Evolutionary conservation across 2,888 invertebrate species (phyloP).

Genomic region (Euspilapteryx auroguttella): DNA sequence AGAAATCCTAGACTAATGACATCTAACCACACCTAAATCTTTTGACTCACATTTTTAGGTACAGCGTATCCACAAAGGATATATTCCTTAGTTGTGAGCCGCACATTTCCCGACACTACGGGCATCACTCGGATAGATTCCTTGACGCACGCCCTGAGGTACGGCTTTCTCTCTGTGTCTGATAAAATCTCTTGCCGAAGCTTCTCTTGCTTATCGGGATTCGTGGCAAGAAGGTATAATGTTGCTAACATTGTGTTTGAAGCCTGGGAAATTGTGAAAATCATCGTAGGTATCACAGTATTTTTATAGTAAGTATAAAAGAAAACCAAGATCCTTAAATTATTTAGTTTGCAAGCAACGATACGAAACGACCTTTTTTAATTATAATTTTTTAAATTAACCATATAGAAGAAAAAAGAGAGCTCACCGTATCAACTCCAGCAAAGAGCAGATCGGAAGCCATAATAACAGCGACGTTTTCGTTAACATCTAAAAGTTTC

Average conservation of each 20-base stretch:
- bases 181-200: constrained; percentile 58
- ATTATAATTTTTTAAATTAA: too few relatives aligned
- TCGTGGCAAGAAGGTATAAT: constrained; percentile 64
- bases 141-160: constrained; percentile 72
- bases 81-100: constrained; percentile 54
- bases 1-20: too few relatives aligned
- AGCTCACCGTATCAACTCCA: constrained; percentile 67
- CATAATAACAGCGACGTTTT: constrained; percentile 63
- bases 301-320: too few relatives aligned
- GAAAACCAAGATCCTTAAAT: too few relatives aligned
- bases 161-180: constrained; percentile 37
- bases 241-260: constrained; percentile 55
- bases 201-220: constrained; percentile 65
- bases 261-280: constrained; percentile 42
- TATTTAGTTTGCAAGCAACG: too few relatives aligned
- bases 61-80: constrained; percentile 65
- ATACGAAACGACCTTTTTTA: too few relatives aligned
- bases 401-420: too few relatives aligned
- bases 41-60: constrained; percentile 56
- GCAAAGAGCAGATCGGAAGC: constrained; percentile 68
- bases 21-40: too few relatives aligned
- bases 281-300: constrained; percentile 1
- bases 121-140: constrained; percentile 69
- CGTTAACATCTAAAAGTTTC: constrained; percentile 60
- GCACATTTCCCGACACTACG: constrained; percentile 57